A percentile compares a stretch with the other conserved stretches of the same genome.
These are phyloP conservation scores for Pyrrhia umbra DNA, from an alignment of 2,888 invertebrate species.

Conservation along the genomic window DNA sequence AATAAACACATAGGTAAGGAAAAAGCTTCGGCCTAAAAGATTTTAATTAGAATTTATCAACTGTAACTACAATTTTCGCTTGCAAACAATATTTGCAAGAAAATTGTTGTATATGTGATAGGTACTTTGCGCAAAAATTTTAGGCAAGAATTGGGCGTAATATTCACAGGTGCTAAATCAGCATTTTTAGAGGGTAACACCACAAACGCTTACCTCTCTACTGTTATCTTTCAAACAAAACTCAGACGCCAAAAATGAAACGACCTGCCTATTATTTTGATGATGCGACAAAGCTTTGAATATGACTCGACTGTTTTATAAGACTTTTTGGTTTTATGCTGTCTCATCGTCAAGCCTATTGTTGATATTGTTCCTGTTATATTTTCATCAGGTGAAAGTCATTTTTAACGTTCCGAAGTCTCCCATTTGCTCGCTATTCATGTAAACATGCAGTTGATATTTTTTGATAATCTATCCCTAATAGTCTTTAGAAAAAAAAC, in stretches of 20 bases:
- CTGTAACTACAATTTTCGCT: slow-evolving; percentile 14
- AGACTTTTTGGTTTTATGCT: slow-evolving; percentile 66
- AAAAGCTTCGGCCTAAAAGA: slow-evolving; percentile 24
- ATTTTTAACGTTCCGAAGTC: slow-evolving; percentile 13
- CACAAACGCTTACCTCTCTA: slow-evolving; percentile 67
- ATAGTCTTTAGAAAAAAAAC: background rate
- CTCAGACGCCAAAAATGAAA: slow-evolving; percentile 74
- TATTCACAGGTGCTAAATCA: slow-evolving; percentile 55
- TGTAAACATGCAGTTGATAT: background rate
- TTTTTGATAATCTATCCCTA: background rate
- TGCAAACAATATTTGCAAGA: background rate
- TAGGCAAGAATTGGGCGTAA: background rate
- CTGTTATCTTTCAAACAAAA: slow-evolving; percentile 76
- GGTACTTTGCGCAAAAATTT: slow-evolving; percentile 24
- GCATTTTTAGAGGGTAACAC: slow-evolving; percentile 61
- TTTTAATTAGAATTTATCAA: slow-evolving; percentile 46
- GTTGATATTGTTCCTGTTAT: slow-evolving; percentile 61
- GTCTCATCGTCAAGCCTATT: slow-evolving; percentile 67
- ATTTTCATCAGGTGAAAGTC: slow-evolving; percentile 31
- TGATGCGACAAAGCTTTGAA: slow-evolving; percentile 80
- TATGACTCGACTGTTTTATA: slow-evolving; percentile 73
- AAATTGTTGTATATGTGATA: slow-evolving; percentile 4
- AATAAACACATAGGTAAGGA: slow-evolving; percentile 50
- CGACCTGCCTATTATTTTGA: slow-evolving; percentile 80
- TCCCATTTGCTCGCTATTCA: slow-evolving; percentile 2